These are phyloP conservation scores for Zele albiditarsus DNA, from an alignment of 2,888 invertebrate genomes.

Conservation along the genomic window DNA sequence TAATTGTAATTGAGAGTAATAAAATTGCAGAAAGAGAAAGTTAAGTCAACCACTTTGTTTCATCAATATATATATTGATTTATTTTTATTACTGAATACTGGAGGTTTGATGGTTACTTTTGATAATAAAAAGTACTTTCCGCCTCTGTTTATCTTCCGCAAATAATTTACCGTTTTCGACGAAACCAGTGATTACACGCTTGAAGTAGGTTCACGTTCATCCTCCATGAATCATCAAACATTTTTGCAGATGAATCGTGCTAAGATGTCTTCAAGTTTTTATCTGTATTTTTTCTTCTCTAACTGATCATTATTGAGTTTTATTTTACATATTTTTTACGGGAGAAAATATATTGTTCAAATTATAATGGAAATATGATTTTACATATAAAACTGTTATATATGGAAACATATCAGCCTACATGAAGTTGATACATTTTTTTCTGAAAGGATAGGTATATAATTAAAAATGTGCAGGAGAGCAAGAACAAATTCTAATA, in stretches of 20 bases:
- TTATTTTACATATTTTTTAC: too few relatives aligned
- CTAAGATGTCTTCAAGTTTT: background rate
- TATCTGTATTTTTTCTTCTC: too few relatives aligned
- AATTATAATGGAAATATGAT: too few relatives aligned
- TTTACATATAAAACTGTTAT: too few relatives aligned
- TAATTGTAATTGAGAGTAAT: background rate
- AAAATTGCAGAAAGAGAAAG: background rate
- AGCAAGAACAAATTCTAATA: conserved; percentile 47
- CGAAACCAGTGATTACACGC: conserved; percentile 55
- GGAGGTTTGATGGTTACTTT: background rate
- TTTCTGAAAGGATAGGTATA: conserved; percentile 8
- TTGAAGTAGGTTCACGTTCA: conserved; percentile 52
- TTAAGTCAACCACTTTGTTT: too few relatives aligned
- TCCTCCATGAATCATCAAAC: conserved; percentile 1
- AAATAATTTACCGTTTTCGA: conserved; percentile 51
- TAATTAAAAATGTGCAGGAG: conserved; percentile 20
- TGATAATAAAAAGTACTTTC: conserved; percentile 32
- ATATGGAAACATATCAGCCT: too few relatives aligned
- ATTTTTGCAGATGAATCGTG: background rate
- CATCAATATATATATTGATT: background rate
- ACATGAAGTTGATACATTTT: too few relatives aligned
- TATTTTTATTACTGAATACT: background rate
- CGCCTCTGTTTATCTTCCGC: conserved; percentile 22
- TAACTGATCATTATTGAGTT: too few relatives aligned
- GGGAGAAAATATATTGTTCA: too few relatives aligned